Evolutionary conservation across 2,113 vertebrate species (phyloP).

Genomic region (Propithecus coquereli): DNA sequence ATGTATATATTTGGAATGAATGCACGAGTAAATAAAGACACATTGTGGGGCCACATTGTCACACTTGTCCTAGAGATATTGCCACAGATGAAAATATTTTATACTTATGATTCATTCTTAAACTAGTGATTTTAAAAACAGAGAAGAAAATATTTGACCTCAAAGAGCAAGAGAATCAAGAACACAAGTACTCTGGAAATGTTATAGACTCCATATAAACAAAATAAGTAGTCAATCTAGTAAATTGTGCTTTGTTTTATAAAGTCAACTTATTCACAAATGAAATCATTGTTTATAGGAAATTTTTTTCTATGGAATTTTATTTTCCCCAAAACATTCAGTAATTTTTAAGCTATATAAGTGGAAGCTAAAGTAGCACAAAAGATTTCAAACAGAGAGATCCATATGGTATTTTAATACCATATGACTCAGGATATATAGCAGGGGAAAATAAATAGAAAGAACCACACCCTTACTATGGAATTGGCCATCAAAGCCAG

Average conservation of each 20-base stretch:
- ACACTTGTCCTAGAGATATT: background rate
- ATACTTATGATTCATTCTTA: background rate
- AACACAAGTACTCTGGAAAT: background rate
- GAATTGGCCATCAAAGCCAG: background rate
- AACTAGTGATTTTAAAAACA: background rate
- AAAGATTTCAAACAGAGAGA: constrained; percentile 7
- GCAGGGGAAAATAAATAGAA: background rate
- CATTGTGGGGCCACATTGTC: background rate
- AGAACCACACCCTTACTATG: background rate
- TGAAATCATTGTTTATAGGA: background rate
- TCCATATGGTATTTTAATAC: constrained; percentile 19
- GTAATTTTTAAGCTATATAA: background rate
- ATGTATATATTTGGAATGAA: background rate
- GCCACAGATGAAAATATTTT: background rate
- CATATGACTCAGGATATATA: background rate
- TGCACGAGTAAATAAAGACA: background rate
- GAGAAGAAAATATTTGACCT: background rate
- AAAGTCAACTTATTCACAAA: background rate
- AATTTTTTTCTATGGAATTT: background rate
- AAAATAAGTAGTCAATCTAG: background rate
- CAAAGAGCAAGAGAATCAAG: background rate
- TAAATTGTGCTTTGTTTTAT: constrained; percentile 9
- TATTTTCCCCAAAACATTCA: background rate
- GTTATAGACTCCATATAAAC: background rate
- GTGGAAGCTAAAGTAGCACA: background rate